Percentiles rank a stretch among this genome's conserved stretches.
Conservation (phyloP, 2,113 vertebrate species). For the Plectropomus leopardus region DNA sequence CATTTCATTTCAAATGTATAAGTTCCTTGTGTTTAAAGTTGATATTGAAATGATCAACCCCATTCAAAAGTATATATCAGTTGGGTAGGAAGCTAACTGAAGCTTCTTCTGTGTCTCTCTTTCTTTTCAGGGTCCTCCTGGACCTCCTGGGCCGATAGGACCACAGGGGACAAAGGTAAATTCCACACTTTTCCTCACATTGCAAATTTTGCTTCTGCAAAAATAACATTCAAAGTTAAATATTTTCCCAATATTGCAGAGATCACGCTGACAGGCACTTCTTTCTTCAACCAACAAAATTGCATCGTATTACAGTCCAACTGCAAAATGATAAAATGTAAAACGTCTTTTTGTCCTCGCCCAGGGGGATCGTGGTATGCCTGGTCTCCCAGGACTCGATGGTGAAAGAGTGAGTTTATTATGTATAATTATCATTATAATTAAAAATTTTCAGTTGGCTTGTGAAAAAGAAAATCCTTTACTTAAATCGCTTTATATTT, state of each 20-base stretch:
- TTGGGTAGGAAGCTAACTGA: background rate
- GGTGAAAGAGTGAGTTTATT: constrained; percentile 91
- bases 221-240: background rate
- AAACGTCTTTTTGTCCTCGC: constrained; percentile 49
- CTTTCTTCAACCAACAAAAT: background rate
- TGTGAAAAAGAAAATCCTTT: background rate
- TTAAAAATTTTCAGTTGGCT: background rate
- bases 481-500: background rate
- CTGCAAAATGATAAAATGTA: background rate
- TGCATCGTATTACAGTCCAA: background rate
- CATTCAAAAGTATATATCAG: background rate
- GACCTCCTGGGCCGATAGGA: constrained; percentile 93
- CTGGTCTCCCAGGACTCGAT: constrained; percentile 91
- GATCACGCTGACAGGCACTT: background rate
- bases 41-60: background rate
- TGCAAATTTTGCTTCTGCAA: background rate
- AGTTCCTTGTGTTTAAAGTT: background rate
- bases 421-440: background rate
- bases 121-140: constrained; percentile 82
- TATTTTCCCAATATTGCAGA: background rate
- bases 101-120: background rate
- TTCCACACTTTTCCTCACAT: background rate
- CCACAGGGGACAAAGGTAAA: constrained; percentile 92
- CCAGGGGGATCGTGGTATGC: constrained; percentile 93
- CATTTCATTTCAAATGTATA: constrained; percentile 15